These are phyloP conservation scores for Myotis pilosus DNA, from an alignment of 2,797 vertebrate species.

Conservation along the genomic window DNA sequence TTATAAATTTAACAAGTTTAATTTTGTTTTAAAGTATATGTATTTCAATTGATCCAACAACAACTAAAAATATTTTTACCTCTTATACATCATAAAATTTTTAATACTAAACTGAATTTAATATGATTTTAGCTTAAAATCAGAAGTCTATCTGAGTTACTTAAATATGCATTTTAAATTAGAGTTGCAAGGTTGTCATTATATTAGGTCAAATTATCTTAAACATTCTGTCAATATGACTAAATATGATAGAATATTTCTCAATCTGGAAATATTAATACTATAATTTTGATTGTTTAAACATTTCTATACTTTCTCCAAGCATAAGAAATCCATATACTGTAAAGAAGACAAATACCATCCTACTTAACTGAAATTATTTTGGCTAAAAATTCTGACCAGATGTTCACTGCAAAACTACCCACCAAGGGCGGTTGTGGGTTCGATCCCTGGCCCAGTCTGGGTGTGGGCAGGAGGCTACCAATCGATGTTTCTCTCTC, in stretches of 20 bases:
- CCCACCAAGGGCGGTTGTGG: not conserved
- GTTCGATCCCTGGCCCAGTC: not conserved
- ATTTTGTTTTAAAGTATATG: slow-evolving; percentile 17
- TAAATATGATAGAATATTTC: not conserved
- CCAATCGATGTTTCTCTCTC: not conserved
- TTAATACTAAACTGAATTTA: not conserved
- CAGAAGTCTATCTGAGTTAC: not conserved
- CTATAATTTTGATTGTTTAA: not conserved
- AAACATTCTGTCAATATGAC: not conserved
- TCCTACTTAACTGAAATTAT: not conserved
- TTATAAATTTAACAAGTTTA: slow-evolving; percentile 7
- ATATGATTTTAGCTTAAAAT: slow-evolving; percentile 19
- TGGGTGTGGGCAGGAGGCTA: not conserved
- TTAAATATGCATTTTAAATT: not conserved
- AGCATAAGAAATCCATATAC: not conserved
- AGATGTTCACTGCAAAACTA: not conserved
- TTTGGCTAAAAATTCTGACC: not conserved
- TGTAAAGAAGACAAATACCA: not conserved
- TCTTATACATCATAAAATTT: not conserved
- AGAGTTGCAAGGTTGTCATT: not conserved
- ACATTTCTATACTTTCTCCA: not conserved
- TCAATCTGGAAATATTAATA: not conserved
- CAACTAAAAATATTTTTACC: not conserved
- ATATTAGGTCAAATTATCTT: not conserved
- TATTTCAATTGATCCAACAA: not conserved